phyloP scores from a whole-genome alignment of 2,888 invertebrate genomes.

The Atherix ibis region DNA sequence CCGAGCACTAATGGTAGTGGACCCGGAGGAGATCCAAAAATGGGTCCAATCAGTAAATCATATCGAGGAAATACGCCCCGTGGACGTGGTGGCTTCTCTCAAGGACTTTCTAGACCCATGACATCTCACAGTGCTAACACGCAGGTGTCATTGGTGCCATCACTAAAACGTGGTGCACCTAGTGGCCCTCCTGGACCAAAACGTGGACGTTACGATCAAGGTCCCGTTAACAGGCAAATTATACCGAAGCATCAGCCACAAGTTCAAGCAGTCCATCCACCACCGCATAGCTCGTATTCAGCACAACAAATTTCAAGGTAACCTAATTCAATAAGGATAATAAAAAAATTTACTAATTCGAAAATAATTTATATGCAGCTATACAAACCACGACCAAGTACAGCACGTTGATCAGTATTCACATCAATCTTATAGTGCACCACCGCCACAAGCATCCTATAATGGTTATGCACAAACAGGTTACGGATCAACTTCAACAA shows the following conservation, averaged over 20 bases:
- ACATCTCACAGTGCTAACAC: slow-evolving; percentile 28
- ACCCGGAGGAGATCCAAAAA: slow-evolving; percentile 17
- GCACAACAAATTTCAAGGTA: too few species aligned
- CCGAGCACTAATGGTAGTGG: slow-evolving; percentile 22
- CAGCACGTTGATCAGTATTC: slow-evolving; percentile 29
- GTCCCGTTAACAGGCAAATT: slow-evolving; percentile 27
- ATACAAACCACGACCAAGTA: slow-evolving; percentile 27
- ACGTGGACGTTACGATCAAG: slow-evolving; percentile 30
- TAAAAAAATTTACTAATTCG: too few species aligned
- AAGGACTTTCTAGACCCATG: slow-evolving; percentile 25
- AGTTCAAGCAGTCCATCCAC: slow-evolving; percentile 18
- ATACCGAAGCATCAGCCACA: slow-evolving; percentile 29
- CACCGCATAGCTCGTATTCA: slow-evolving; percentile 9
- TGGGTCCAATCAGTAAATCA: slow-evolving; percentile 19
- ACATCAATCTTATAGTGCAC: slow-evolving; percentile 24
- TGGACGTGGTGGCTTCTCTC: slow-evolving; percentile 23
- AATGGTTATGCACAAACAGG: slow-evolving; percentile 30
- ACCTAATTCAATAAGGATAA: too few species aligned
- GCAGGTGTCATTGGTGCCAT: slow-evolving; percentile 29
- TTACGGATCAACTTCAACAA: slow-evolving; percentile 23
- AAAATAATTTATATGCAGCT: too few species aligned
- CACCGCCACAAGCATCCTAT: slow-evolving; percentile 22
- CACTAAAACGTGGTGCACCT: slow-evolving; percentile 30
- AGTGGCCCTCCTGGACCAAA: slow-evolving; percentile 30
- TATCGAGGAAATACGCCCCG: slow-evolving; percentile 25